Evolutionary conservation across 2,888 invertebrate species (phyloP).

Genomic region (Psococerastis gibbosa): DNA sequence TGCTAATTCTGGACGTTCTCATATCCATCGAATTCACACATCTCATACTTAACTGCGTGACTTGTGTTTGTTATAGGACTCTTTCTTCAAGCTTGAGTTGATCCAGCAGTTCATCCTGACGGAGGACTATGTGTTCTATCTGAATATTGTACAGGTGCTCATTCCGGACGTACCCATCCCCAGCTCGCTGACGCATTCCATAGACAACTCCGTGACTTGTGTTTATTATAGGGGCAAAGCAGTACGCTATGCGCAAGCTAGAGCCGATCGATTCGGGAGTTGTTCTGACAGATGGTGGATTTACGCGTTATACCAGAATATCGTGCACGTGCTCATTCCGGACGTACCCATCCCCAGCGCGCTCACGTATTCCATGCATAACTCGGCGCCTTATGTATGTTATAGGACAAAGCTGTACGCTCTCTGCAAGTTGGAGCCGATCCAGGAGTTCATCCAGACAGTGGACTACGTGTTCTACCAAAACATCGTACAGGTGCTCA

Average conservation of each 20-base stretch:
- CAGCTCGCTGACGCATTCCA: conserved; percentile 79
- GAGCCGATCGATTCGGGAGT: no score
- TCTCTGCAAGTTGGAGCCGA: conserved; percentile 47
- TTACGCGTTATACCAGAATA: conserved; percentile 84
- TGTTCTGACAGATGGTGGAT: no score
- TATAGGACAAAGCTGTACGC: conserved; percentile 42
- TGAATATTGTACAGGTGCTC: conserved; percentile 86
- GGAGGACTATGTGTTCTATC: conserved; percentile 86
- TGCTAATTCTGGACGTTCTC: no score
- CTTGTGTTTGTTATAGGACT: no score
- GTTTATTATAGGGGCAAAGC: conserved; percentile 7
- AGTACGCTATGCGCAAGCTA: no score
- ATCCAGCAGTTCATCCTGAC: conserved; percentile 60
- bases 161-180: conserved; percentile 96
- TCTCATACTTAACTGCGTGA: no score
- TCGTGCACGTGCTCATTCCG: conserved; percentile 90
- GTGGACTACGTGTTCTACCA: conserved; percentile 91
- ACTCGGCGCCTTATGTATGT: conserved; percentile 43
- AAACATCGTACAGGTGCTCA: conserved; percentile 83
- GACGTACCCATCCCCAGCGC: conserved; percentile 93
- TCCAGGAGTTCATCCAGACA: conserved; percentile 57
- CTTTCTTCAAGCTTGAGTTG: conserved; percentile 46
- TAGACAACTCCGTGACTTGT: conserved; percentile 68
- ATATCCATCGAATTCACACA: no score
- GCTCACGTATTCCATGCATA: conserved; percentile 80